phyloP scores from a whole-genome alignment of 2,113 vertebrate species.

The Numenius arquata region DNA sequence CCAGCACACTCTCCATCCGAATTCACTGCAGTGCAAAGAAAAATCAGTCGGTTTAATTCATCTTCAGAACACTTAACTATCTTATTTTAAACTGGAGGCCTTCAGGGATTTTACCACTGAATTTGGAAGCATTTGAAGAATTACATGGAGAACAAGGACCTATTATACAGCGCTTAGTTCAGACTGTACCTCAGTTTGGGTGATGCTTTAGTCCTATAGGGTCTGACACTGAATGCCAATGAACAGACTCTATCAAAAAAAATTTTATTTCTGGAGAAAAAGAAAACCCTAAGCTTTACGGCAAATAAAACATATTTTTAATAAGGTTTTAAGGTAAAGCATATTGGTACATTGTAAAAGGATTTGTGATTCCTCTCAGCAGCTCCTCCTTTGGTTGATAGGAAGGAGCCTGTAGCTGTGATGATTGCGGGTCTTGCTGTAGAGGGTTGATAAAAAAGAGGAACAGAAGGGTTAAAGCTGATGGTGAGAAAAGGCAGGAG shows the following conservation, averaged over 20 bases:
- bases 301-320: neutral
- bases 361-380: neutral
- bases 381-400: neutral
- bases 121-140: neutral
- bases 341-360: neutral
- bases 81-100: neutral
- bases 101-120: neutral
- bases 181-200: neutral
- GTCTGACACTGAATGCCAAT: neutral
- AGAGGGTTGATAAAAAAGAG: neutral
- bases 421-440: neutral
- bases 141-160: neutral
- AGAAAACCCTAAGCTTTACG: neutral
- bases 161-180: neutral
- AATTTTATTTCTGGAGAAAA: neutral
- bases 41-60: neutral
- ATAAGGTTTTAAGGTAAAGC: neutral
- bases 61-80: neutral
- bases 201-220: neutral
- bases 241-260: neutral
- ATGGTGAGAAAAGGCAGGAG: neutral
- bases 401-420: neutral
- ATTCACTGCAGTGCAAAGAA: neutral
- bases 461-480: slow-evolving; percentile 8
- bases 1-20: fast-evolving